Evolutionary conservation across 2,113 vertebrate genomes (phyloP).

Genomic region (Caracal caracal): DNA sequence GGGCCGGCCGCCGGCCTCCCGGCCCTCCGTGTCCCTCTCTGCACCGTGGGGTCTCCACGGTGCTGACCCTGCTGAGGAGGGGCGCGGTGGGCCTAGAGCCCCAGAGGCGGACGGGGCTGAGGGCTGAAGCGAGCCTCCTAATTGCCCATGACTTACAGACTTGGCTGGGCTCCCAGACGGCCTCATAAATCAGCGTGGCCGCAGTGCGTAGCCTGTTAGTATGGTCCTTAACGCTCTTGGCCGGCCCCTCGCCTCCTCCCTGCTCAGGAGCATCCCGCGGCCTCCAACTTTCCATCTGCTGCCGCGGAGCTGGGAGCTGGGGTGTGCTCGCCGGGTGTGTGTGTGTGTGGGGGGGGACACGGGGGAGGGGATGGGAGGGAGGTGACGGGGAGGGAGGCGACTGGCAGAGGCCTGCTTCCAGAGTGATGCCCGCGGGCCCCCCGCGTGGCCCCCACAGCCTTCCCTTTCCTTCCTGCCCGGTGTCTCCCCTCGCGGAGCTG

Average conservation of each 20-base stretch:
- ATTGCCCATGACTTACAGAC: slow-evolving; percentile 84
- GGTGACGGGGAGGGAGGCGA: neutral
- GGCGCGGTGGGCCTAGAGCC: fast-evolving
- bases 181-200: slow-evolving; percentile 82
- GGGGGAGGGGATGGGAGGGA: neutral
- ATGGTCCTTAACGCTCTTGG: slow-evolving; percentile 34
- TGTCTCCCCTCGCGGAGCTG: fast-evolving
- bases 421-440: neutral
- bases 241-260: slow-evolving; percentile 30
- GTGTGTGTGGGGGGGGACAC: no score
- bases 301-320: neutral
- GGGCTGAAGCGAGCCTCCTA: slow-evolving; percentile 78
- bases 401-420: neutral
- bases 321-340: fast-evolving
- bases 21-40: neutral
- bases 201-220: slow-evolving; percentile 75
- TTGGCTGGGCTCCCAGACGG: slow-evolving; percentile 82
- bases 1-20: neutral
- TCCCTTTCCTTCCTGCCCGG: neutral
- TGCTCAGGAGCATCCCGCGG: slow-evolving; percentile 54
- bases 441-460: neutral
- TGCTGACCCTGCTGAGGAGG: neutral
- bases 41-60: neutral
- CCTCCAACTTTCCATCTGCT: neutral
- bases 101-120: slow-evolving; percentile 61